Evolutionary conservation across 2,888 invertebrate species (phyloP).

Genomic region (Eristalis tenax): DNA sequence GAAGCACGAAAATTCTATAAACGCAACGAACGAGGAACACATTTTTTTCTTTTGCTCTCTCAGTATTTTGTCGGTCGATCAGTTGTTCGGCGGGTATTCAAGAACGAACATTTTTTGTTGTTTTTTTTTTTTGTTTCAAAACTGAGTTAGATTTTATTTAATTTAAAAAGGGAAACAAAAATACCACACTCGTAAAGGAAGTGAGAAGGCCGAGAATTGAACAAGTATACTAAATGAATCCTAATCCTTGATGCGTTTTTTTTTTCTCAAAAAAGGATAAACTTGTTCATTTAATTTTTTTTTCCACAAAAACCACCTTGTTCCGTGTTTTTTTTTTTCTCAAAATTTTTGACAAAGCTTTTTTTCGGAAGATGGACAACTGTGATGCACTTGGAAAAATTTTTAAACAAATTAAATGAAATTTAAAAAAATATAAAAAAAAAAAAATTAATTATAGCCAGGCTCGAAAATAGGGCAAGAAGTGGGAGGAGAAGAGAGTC

Average conservation of each 20-base stretch:
- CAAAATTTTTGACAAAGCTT: background rate
- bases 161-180: background rate
- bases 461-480: no score
- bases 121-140: conserved; percentile 1
- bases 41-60: background rate
- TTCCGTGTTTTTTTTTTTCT: background rate
- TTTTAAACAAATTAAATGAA: no score
- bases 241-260: no score
- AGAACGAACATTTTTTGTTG: conserved; percentile 21
- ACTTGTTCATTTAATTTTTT: no score
- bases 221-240: background rate
- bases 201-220: background rate
- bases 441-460: no score
- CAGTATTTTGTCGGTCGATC: conserved; percentile 42
- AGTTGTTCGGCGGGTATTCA: conserved; percentile 38
- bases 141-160: background rate
- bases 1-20: conserved; percentile 1
- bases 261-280: no score
- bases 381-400: no score
- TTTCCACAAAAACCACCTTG: background rate
- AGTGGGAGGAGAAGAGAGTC: no score
- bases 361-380: background rate
- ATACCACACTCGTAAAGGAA: background rate
- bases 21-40: conserved; percentile 9
- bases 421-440: no score